Base-by-base conservation (phyloP, 2,797 vertebrate genomes). In the Rhinella marina region DNA sequence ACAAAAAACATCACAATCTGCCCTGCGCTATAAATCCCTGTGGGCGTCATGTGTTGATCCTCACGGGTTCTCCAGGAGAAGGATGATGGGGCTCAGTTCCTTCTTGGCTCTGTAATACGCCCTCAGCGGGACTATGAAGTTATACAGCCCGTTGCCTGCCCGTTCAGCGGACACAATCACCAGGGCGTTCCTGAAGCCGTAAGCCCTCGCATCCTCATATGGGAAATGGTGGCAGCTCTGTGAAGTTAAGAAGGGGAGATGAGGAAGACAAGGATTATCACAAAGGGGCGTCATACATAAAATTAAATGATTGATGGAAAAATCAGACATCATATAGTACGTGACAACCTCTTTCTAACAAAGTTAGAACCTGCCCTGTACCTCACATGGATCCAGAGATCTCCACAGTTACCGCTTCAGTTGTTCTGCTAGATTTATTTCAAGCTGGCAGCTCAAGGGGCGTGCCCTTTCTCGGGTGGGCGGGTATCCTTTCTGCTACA, bases 111-210 rank as follows among this genome's bases (percentile, higher is more conserved):
- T 90, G 91, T 96, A 96, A 90, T 97, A 96, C 1, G 96, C 96
- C 87, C 96, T 91, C 14, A 97, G 95, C 23, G 96, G 96, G 41
- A 96, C 96, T 1, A 96, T 95, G 92, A 96, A 97, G 93, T 97
- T 97, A 93, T 96, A 97, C 19, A 97, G 93, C 32, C 96, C 96
- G 0, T 96, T 96, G n/a, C 96, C 96, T 0, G 96, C 96, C 0
- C 94, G 94, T 93, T 97, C 96, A 0, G 96, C 96, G 0, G 96
- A 96, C 87, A 97, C 96, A 64, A 97, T 96, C 89, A 97, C 96
- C 92, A 96, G 81, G 88, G 96, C 96, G 93, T 96, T 97, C 92
- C 94, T 96, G 91, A 97, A 97, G 88, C 95, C 95, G 10, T 96
- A 97, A 10, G 95, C 95, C 48, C 96, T 95, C 1, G 96, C 96